Evolutionary conservation across 2,888 invertebrate genomes (phyloP).

Genomic region (Autographa pulchrina): DNA sequence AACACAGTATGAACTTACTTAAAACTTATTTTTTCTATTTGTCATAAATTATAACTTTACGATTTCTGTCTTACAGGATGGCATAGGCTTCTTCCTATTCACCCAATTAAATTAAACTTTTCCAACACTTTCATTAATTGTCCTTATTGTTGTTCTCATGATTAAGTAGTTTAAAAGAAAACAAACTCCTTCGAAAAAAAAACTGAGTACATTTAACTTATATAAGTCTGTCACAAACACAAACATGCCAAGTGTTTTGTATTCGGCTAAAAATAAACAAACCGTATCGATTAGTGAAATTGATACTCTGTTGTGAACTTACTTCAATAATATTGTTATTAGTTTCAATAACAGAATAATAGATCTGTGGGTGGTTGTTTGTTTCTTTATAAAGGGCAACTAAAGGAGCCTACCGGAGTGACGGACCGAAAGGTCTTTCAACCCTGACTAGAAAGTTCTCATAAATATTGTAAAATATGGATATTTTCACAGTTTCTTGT

Average conservation of each 20-base stretch:
- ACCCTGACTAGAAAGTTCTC: background rate
- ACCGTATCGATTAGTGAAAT: background rate
- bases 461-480: constrained; percentile 4
- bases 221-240: background rate
- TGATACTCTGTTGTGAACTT: background rate
- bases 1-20: too few relatives aligned
- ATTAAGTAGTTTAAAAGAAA: too few relatives aligned
- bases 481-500: background rate
- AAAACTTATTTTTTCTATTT: too few relatives aligned
- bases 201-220: background rate
- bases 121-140: background rate
- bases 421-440: background rate
- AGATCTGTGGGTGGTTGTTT: constrained; percentile 2
- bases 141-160: background rate
- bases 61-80: too few relatives aligned
- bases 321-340: background rate
- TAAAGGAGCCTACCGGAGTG: background rate
- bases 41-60: too few relatives aligned
- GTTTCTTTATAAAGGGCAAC: constrained; percentile 1
- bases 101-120: background rate
- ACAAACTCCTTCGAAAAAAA: background rate
- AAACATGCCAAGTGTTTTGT: background rate
- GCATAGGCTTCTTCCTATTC: background rate
- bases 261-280: background rate
- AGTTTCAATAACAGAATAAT: background rate